A percentile compares a stretch with the other conserved stretches of the same genome.
phyloP scores from a whole-genome alignment of 2,113 vertebrate genomes.

The Henicopernis longicauda region DNA sequence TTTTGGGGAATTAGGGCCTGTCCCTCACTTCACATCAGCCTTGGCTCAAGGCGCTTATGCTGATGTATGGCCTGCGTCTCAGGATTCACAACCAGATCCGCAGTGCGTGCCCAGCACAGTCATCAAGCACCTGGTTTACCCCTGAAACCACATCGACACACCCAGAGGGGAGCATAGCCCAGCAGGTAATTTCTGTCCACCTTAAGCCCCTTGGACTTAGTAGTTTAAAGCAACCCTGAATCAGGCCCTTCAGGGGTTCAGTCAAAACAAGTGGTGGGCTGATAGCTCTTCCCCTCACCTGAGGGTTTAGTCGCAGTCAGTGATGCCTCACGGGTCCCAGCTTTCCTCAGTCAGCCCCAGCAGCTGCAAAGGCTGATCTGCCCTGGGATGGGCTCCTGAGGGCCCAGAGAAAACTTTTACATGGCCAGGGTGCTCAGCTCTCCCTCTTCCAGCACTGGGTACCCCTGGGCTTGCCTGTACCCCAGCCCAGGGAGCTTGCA shows the following conservation, averaged over 20 bases:
- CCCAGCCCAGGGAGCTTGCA: neutral
- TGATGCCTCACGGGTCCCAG: fast-evolving
- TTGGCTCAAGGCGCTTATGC: neutral
- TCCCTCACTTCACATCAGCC: neutral
- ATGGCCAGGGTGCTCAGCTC: neutral
- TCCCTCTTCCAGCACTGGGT: neutral
- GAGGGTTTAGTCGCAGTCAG: neutral
- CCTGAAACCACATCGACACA: neutral
- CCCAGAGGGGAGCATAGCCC: neutral
- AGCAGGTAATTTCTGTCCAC: neutral
- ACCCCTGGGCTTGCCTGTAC: neutral
- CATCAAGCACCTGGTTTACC: neutral
- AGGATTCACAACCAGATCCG: neutral
- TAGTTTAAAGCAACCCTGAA: neutral
- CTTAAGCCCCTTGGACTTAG: neutral
- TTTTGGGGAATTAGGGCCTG: neutral
- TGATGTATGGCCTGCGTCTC: neutral
- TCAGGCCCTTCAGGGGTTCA: neutral
- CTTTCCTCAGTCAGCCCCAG: neutral
- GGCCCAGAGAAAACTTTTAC: neutral
- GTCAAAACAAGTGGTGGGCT: neutral
- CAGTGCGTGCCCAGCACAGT: neutral
- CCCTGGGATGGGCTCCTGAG: neutral
- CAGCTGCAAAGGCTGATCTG: neutral
- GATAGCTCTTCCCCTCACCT: neutral